A percentile compares a stretch with the other conserved stretches of the same genome.
Conservation (phyloP, 1,140 invertebrate species). For the Leptinotarsa undecemlineata region DNA sequence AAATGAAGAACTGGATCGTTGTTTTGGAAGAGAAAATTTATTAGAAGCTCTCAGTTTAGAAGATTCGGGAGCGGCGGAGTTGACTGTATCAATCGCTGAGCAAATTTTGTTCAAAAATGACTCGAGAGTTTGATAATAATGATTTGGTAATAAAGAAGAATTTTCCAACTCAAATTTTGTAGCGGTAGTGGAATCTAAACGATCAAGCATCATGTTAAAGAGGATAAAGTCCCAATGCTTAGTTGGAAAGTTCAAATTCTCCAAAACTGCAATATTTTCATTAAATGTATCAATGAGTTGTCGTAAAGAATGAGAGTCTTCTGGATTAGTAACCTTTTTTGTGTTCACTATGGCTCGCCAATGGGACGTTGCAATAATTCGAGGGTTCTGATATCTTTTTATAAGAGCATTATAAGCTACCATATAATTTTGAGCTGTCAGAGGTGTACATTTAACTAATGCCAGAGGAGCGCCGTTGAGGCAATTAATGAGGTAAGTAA, state of each 20-base stretch:
- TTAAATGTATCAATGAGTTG: conserved; percentile 1
- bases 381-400: background rate
- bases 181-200: background rate
- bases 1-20: background rate
- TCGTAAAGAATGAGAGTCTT: conserved; percentile 4
- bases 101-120: background rate
- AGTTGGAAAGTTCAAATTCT: background rate
- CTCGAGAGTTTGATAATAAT: background rate
- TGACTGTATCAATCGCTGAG: background rate
- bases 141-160: background rate
- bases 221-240: conserved; percentile 17
- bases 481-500: background rate
- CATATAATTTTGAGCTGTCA: conserved; percentile 5
- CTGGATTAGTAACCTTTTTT: background rate
- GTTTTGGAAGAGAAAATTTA: background rate
- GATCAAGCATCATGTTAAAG: conserved; percentile 1
- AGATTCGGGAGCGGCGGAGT: background rate
- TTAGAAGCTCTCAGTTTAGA: background rate
- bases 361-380: conserved; percentile 4
- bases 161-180: background rate
- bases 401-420: background rate
- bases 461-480: background rate
- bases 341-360: conserved; percentile 8
- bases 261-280: conserved; percentile 12
- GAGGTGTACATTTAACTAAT: conserved; percentile 13